phyloP scores from a whole-genome alignment of 2,113 vertebrate genomes.

The Cyprinodon variegatus region DNA sequence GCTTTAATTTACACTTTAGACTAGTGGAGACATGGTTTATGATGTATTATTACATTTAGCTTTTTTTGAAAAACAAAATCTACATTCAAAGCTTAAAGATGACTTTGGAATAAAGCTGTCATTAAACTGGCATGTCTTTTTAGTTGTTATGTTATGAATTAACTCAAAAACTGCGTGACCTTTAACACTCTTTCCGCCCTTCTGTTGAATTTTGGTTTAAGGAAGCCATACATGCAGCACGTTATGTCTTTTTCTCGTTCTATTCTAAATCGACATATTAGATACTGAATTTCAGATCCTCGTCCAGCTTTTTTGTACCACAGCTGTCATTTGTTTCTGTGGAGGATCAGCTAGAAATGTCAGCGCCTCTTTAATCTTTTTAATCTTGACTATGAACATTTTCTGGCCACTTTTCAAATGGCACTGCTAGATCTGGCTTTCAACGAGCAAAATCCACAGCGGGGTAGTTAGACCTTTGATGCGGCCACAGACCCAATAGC shows the following conservation, averaged over 20 bases:
- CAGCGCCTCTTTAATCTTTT: slow-evolving; percentile 5
- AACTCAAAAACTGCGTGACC: neutral
- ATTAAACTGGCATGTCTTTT: neutral
- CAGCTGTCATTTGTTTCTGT: slow-evolving; percentile 14
- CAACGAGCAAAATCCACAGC: neutral
- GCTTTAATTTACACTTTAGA: neutral
- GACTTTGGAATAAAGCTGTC: no score
- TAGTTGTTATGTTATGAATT: neutral
- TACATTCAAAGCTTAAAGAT: no score
- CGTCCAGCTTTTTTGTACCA: slow-evolving; percentile 33
- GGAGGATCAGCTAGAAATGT: slow-evolving; percentile 23
- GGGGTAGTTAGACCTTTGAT: neutral
- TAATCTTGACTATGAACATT: slow-evolving; percentile 34
- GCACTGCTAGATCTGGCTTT: neutral
- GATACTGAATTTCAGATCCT: slow-evolving; percentile 27
- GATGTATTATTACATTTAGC: no score
- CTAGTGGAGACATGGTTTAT: no score
- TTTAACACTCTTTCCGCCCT: neutral
- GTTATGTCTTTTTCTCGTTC: slow-evolving; percentile 41
- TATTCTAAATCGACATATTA: neutral
- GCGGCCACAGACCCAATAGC: neutral
- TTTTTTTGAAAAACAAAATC: no score
- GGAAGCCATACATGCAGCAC: neutral
- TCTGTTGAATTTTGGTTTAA: neutral
- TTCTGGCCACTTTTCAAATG: neutral